Percentiles rank a stretch among this genome's conserved stretches.
phyloP scores from a whole-genome alignment of 2,797 vertebrate species.

The Hylomyscus alleni region DNA sequence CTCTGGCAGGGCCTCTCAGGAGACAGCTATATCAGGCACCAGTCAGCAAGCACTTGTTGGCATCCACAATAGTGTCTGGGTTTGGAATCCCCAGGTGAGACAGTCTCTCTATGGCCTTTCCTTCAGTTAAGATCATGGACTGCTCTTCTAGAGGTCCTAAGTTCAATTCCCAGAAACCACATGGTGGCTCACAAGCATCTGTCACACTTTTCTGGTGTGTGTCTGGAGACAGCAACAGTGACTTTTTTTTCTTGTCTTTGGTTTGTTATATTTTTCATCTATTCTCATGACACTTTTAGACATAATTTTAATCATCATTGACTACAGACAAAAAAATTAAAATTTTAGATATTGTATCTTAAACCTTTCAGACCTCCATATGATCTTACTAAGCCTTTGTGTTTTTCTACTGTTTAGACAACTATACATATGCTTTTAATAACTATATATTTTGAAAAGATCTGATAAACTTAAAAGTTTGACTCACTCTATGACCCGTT shows the following conservation, averaged over 20 bases:
- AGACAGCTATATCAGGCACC: too few relatives aligned
- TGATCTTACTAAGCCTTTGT: background rate
- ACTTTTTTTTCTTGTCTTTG: background rate
- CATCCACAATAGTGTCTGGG: too few relatives aligned
- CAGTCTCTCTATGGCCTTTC: too few relatives aligned
- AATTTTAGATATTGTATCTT: background rate
- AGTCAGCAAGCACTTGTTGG: too few relatives aligned
- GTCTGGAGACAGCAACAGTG: too few relatives aligned
- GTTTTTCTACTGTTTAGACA: background rate
- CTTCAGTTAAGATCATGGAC: too few relatives aligned
- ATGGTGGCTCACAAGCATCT: too few relatives aligned
- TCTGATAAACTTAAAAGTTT: background rate
- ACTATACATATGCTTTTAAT: background rate
- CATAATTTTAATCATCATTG: background rate
- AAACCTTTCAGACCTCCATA: background rate
- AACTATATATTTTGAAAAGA: background rate
- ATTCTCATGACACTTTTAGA: background rate
- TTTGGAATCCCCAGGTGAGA: too few relatives aligned
- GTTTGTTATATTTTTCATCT: background rate
- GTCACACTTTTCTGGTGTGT: too few relatives aligned
- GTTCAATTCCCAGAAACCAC: too few relatives aligned
- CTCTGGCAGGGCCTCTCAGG: too few relatives aligned
- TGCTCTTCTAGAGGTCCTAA: too few relatives aligned
- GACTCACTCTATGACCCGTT: background rate
- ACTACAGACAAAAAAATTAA: background rate